Evolutionary conservation across 2,113 vertebrate species (phyloP).

Genomic region (Cricetomys ansorgei): DNA sequence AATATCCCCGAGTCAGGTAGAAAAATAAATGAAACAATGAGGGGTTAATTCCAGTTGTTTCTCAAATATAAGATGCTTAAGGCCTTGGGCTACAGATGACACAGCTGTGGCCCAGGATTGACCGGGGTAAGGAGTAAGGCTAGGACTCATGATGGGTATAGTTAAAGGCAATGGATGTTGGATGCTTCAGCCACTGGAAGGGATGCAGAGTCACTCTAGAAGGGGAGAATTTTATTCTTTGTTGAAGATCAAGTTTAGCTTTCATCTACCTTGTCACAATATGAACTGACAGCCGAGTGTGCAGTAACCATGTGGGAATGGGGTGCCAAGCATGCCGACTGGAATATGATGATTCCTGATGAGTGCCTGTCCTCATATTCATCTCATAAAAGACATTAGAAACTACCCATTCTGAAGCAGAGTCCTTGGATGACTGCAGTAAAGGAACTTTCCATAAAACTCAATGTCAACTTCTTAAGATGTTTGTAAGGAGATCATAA

Average conservation of each 20-base stretch:
- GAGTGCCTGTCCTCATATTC: background rate
- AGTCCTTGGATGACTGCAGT: background rate
- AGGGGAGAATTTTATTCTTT: background rate
- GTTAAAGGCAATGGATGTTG: background rate
- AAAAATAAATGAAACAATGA: background rate
- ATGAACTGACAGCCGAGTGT: background rate
- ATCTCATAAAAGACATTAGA: background rate
- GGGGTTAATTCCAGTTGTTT: background rate
- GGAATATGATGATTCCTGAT: background rate
- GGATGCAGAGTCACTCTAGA: background rate
- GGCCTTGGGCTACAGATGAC: background rate
- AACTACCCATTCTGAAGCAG: background rate
- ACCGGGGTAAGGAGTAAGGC: background rate
- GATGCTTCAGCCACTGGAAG: background rate
- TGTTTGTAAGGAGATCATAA: background rate
- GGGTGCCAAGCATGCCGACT: background rate
- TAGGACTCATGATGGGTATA: background rate
- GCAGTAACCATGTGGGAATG: too few relatives aligned
- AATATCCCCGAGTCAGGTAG: background rate
- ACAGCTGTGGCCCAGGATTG: background rate
- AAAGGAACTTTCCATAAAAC: background rate
- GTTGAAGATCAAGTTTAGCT: background rate
- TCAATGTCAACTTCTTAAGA: background rate
- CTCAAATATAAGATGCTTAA: background rate
- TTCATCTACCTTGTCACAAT: background rate